These are phyloP conservation scores for Octodon degus DNA, from an alignment of 2,113 vertebrate genomes.

Conservation along the genomic window DNA sequence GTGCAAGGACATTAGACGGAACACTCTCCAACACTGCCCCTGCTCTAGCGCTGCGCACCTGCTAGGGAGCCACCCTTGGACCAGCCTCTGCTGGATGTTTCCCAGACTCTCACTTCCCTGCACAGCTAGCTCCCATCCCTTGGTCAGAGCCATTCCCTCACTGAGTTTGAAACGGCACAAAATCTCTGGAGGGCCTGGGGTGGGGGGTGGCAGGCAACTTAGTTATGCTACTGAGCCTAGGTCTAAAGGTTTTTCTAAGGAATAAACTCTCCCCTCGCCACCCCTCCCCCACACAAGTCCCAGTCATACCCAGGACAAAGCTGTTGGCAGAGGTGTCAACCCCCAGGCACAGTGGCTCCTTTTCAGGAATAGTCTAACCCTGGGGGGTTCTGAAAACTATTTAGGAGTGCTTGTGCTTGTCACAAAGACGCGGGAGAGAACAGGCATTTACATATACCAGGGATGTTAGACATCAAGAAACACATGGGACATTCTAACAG, in stretches of 20 bases:
- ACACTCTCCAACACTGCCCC: constrained; percentile 48
- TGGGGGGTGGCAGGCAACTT: background rate
- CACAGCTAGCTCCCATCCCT: background rate
- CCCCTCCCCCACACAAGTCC: background rate
- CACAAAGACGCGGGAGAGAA: constrained; percentile 8
- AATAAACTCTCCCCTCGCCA: background rate
- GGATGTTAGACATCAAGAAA: constrained; percentile 12
- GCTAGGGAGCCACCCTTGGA: background rate
- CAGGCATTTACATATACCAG: constrained; percentile 17
- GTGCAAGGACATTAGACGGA: constrained; percentile 80
- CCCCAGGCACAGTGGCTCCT: background rate
- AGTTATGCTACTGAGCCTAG: background rate
- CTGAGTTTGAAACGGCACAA: background rate
- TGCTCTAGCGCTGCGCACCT: constrained; percentile 18
- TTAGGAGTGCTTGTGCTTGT: background rate
- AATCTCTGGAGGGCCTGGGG: background rate
- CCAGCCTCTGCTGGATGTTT: background rate
- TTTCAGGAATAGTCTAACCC: background rate
- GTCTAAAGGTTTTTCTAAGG: constrained; percentile 32
- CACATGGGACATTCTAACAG: background rate
- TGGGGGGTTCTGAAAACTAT: background rate
- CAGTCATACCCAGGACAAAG: background rate
- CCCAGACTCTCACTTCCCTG: background rate
- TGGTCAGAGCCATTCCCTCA: background rate
- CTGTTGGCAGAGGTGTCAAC: background rate